Conservation (phyloP, 2,888 invertebrate species). For the Lymantria monacha region DNA sequence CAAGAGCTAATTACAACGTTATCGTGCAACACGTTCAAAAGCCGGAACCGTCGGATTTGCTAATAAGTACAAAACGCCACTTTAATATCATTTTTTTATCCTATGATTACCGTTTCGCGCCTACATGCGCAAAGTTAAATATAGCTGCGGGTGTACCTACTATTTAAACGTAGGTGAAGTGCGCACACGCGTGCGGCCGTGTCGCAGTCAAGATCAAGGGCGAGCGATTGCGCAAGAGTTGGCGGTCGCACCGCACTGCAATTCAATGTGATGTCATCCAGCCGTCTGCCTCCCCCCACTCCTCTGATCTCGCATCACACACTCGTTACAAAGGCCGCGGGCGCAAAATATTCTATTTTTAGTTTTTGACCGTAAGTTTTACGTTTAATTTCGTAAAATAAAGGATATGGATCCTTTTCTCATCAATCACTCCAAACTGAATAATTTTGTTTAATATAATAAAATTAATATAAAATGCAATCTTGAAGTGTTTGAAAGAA, state of each 20-base stretch:
- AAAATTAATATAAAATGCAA: too few species aligned
- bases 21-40: conserved; percentile 41
- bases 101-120: conserved; percentile 65
- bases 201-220: conserved; percentile 83
- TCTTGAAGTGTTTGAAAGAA: too few species aligned
- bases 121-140: conserved; percentile 73
- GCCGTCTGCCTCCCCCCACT: conserved; percentile 58
- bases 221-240: conserved; percentile 80
- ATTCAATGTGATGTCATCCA: conserved; percentile 76
- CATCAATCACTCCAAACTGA: too few species aligned
- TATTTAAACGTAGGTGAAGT: conserved; percentile 59
- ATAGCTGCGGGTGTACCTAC: conserved; percentile 60
- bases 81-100: conserved; percentile 51
- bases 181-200: conserved; percentile 74
- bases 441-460: too few species aligned
- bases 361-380: conserved; percentile 46
- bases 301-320: conserved; percentile 44
- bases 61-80: conserved; percentile 57
- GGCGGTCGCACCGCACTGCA: conserved; percentile 77
- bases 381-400: conserved; percentile 12
- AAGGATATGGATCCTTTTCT: conserved; percentile 8
- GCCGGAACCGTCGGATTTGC: conserved; percentile 58
- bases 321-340: conserved; percentile 62
- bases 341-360: conserved; percentile 73
- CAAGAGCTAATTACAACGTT: conserved; percentile 44